Conservation (phyloP, 1,140 invertebrate species). For the Drosophila insularis region DNA sequence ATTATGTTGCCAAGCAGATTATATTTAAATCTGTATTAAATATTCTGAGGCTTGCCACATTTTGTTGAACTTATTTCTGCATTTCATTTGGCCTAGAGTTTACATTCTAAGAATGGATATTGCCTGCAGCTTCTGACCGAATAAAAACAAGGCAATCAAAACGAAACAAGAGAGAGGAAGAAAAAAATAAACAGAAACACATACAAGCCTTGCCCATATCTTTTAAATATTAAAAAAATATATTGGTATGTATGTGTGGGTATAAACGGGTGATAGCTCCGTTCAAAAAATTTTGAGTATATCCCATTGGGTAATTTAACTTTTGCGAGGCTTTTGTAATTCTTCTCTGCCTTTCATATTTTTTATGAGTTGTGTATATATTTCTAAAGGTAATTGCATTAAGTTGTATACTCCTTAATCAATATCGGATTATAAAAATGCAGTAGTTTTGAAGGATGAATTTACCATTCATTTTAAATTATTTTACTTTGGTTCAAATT, state of each 20-base stretch:
- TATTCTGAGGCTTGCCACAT: neutral
- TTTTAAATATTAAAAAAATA: constrained; percentile 32
- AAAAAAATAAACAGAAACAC: neutral
- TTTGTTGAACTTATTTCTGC: neutral
- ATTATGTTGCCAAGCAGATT: neutral
- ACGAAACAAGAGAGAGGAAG: neutral
- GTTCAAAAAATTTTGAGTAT: neutral
- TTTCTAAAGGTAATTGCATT: too few species aligned
- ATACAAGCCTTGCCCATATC: neutral
- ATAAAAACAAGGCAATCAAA: constrained; percentile 11
- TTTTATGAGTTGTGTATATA: too few species aligned
- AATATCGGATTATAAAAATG: too few species aligned
- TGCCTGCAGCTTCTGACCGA: constrained; percentile 5
- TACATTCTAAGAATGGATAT: constrained; percentile 6
- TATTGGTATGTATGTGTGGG: constrained; percentile 30
- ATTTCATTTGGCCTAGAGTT: constrained; percentile 2
- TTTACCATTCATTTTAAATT: too few species aligned
- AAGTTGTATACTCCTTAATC: too few species aligned
- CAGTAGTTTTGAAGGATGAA: too few species aligned
- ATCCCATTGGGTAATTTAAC: neutral
- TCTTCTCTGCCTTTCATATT: neutral
- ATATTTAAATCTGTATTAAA: constrained; percentile 5
- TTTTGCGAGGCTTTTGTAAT: neutral
- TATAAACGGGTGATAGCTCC: neutral
- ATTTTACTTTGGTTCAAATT: too few species aligned